Conservation (phyloP, 1,140 invertebrate species). For the Zaprionus taronus region DNA sequence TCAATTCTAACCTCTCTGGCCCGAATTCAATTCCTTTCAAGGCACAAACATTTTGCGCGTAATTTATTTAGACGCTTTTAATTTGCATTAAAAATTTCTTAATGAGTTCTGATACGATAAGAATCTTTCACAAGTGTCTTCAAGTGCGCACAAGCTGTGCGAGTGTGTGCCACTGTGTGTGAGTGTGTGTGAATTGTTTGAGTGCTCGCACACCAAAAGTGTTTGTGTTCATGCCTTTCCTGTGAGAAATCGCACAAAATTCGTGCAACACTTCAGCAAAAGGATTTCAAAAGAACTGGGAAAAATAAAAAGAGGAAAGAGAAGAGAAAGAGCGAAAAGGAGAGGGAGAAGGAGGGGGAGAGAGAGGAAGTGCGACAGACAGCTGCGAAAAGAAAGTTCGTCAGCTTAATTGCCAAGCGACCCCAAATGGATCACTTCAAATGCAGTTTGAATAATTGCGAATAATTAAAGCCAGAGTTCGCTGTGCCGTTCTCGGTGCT, state of each 20-base stretch:
- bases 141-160: conserved; percentile 11
- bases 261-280: conserved; percentile 58
- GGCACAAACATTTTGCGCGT: conserved; percentile 50
- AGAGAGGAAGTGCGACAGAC: conserved; percentile 17
- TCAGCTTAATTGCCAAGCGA: conserved; percentile 67
- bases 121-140: conserved; percentile 50
- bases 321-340: conserved; percentile 24
- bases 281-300: neutral
- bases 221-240: conserved; percentile 83
- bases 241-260: conserved; percentile 82
- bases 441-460: conserved; percentile 84
- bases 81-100: conserved; percentile 77
- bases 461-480: conserved; percentile 75
- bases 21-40: conserved; percentile 33
- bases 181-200: conserved; percentile 35
- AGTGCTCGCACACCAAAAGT: conserved; percentile 63
- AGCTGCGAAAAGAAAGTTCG: conserved; percentile 16
- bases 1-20: conserved; percentile 9
- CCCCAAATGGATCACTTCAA: conserved; percentile 83
- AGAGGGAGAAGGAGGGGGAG: conserved; percentile 36
- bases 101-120: conserved; percentile 70
- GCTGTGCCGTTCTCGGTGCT: conserved; percentile 31
- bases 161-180: conserved; percentile 5
- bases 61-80: conserved; percentile 80
- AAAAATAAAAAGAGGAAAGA: conserved; percentile 6